Percentiles rank a stretch among this genome's conserved stretches.
These are phyloP conservation scores for Nettapus auritus DNA, from an alignment of 2,113 vertebrate species.

Conservation along the genomic window DNA sequence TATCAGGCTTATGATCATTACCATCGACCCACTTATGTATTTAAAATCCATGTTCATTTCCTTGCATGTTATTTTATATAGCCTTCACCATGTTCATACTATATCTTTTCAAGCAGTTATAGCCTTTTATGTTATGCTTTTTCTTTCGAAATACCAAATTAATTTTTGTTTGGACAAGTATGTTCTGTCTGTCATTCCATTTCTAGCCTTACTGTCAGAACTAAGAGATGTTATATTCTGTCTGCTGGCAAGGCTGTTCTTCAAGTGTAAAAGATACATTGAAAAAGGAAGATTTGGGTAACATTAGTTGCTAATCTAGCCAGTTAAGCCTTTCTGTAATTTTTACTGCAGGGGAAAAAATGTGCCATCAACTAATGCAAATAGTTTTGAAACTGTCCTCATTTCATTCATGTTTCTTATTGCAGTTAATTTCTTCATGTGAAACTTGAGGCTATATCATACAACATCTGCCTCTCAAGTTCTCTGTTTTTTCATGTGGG, in stretches of 20 bases:
- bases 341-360: background rate
- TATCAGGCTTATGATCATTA: background rate
- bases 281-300: background rate
- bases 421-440: background rate
- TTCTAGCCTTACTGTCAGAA: background rate
- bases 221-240: background rate
- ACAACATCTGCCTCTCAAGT: background rate
- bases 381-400: background rate
- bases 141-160: slow-evolving; percentile 29
- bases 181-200: background rate
- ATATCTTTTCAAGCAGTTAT: background rate
- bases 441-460: background rate
- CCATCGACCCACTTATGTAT: background rate
- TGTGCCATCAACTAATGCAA: background rate
- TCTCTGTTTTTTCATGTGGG: background rate
- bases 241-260: background rate
- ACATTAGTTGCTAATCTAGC: background rate
- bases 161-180: background rate
- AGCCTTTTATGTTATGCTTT: background rate
- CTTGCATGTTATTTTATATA: background rate
- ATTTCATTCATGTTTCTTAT: background rate
- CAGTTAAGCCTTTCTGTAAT: background rate
- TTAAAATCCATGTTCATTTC: background rate
- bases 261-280: background rate
- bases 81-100: background rate